Evolutionary conservation across 1,140 invertebrate species (phyloP).

Genomic region (Eurosta solidaginis): DNA sequence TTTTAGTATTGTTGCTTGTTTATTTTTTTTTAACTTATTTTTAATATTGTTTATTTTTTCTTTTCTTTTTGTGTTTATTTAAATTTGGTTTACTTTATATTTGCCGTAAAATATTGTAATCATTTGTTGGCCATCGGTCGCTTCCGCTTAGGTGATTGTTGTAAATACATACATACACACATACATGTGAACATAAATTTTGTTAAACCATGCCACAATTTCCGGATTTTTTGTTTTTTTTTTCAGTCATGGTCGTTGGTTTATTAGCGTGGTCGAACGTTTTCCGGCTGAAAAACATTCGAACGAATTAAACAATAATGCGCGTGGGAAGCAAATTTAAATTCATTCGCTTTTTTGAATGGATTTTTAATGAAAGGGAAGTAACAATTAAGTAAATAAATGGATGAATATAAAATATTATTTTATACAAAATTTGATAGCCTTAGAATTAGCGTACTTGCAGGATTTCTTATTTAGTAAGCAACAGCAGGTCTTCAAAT

Average conservation of each 20-base stretch:
- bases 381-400: neutral
- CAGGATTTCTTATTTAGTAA: too few species aligned
- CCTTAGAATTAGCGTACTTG: too few species aligned
- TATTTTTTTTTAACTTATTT: neutral
- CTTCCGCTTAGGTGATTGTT: neutral
- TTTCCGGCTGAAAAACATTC: conserved; percentile 4
- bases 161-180: too few species aligned
- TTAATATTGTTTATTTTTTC: too few species aligned
- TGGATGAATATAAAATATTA: neutral
- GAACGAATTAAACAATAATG: neutral
- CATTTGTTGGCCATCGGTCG: neutral
- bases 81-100: too few species aligned
- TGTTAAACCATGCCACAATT: neutral
- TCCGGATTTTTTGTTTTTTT: neutral
- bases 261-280: neutral
- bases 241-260: neutral
- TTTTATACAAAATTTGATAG: too few species aligned
- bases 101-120: neutral
- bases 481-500: too few species aligned
- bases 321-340: too few species aligned
- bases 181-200: too few species aligned
- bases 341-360: too few species aligned
- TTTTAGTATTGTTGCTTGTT: neutral
- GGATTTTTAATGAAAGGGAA: too few species aligned
- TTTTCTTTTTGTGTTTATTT: too few species aligned